phyloP scores from a whole-genome alignment of 2,797 vertebrate species.

The Spea hammondii region DNA sequence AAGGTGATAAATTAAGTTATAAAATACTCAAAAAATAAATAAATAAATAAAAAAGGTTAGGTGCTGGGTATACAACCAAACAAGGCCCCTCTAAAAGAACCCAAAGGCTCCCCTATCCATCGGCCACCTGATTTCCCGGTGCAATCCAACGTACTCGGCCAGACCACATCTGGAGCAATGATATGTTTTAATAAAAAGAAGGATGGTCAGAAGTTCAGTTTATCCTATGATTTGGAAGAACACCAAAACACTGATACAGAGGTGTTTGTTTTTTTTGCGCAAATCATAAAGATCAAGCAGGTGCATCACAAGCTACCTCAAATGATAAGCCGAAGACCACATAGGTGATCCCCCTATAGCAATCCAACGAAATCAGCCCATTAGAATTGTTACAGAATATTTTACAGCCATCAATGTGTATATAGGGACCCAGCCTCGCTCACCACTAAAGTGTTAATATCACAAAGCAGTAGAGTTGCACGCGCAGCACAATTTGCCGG shows the following conservation, averaged over 20 bases:
- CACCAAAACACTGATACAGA: conserved; percentile 12
- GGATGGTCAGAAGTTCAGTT: conserved; percentile 20
- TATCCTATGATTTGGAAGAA: conserved; percentile 11
- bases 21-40: too few species aligned
- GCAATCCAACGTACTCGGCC: conserved; percentile 12
- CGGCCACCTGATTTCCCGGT: background rate
- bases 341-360: background rate
- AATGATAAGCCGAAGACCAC: background rate
- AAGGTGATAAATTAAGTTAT: too few species aligned
- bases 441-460: background rate
- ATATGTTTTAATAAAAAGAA: conserved; percentile 41
- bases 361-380: too few species aligned
- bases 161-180: conserved; percentile 29
- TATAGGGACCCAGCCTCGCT: too few species aligned
- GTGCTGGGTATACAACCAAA: too few species aligned
- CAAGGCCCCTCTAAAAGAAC: too few species aligned
- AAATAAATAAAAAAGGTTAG: too few species aligned
- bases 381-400: too few species aligned
- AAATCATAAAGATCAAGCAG: too few species aligned
- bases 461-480: background rate
- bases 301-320: background rate
- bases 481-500: background rate
- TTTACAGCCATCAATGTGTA: too few species aligned
- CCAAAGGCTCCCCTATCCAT: too few species aligned
- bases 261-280: too few species aligned